phyloP scores from a whole-genome alignment of 1,140 invertebrate species.

The Pararge aegeria region DNA sequence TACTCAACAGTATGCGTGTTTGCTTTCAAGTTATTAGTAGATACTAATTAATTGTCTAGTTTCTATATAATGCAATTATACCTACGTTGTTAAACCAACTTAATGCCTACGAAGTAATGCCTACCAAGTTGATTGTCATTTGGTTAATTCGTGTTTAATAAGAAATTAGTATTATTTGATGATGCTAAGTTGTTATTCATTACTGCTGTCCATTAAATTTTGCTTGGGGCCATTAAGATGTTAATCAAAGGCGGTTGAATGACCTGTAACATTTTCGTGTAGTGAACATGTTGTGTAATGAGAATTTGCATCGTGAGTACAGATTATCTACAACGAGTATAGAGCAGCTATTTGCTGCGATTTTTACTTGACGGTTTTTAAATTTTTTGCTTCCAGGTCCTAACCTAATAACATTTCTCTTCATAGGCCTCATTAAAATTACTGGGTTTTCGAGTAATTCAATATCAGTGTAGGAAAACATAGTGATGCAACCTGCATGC shows the following conservation, averaged over 20 bases:
- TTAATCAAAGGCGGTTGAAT: neutral
- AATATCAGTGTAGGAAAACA: no score
- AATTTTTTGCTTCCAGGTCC: no score
- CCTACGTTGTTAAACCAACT: neutral
- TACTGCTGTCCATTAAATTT: neutral
- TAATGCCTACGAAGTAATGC: neutral
- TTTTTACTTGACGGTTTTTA: no score
- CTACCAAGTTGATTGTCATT: neutral
- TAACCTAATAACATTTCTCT: no score
- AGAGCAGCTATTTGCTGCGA: no score
- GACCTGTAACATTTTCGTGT: neutral
- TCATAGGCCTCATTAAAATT: no score
- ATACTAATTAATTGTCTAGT: no score
- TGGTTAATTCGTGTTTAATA: neutral
- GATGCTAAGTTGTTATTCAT: neutral
- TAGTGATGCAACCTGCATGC: no score
- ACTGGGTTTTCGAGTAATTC: no score
- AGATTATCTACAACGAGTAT: no score
- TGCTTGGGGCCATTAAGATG: neutral
- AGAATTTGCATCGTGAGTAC: no score
- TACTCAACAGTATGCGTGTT: neutral
- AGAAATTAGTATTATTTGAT: neutral
- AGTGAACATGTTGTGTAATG: no score
- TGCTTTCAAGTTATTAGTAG: neutral
- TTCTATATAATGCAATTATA: neutral